Base-by-base conservation (phyloP, 2,797 vertebrate genomes). In the Fundulus diaphanus region DNA sequence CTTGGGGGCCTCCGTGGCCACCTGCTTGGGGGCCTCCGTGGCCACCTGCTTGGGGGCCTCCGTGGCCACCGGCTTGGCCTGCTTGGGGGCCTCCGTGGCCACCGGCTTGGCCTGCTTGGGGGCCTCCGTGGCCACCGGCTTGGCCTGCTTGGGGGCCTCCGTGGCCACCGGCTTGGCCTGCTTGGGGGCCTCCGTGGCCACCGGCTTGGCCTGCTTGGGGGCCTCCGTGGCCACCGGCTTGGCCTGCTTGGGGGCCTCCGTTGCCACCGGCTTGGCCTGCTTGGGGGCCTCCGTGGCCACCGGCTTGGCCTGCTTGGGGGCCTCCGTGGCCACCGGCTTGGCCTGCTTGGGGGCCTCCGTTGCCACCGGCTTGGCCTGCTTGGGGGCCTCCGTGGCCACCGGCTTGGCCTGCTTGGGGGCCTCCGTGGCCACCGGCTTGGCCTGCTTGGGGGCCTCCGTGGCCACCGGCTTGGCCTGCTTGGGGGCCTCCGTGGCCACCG, bases 191-290 rank as follows among this genome's bases (percentile, higher is more conserved):
- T 66, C 35, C 0, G 52, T 3, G 13, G 57, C 31, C 1, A 5
- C 18, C 0, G 18, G 13, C 7, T 35, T 61, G 31, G 31, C 31
- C 6, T 1, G 16, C 33, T 57, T 29, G 27, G 54, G n/a, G 11
- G 12, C 11, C 9, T 9, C 54, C 2, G 22, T 27, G 52, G 52
- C 52, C 5, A 24, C 22, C 0, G 54, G n/a, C 13, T 57, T 57
- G n/a, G 11, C 57, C 15, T 29, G 29, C 18, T 59, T 59, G 16
- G 27, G 12, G 1, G 29, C 4, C 3, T 22, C 61, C 1, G 9
- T 0, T 0, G n/a, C n/a, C n/a, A n/a, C n/a, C n/a, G 20, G 1
- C 8, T 16, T 49, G 15, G 5, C 57, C 12, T 27, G 12, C 27
- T 57, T 29, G 4, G 27, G 27, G 0, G 13, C 1, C 31, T 31